These are phyloP conservation scores for Loris lydekkerianus DNA, from an alignment of 2,797 vertebrate species.

Conservation along the genomic window DNA sequence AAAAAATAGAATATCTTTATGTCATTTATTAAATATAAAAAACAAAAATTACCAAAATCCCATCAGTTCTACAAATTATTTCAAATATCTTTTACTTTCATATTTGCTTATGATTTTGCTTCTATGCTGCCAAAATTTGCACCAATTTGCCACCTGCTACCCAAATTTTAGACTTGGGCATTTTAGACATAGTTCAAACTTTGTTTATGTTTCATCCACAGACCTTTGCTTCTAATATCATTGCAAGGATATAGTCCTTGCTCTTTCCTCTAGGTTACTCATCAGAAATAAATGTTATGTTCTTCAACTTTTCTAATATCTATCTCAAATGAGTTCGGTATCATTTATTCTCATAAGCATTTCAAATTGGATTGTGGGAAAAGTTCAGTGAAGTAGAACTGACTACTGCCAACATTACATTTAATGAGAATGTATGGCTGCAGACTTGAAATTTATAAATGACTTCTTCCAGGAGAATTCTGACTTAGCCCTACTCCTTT, in stretches of 20 bases:
- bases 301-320: slow-evolving; percentile 62
- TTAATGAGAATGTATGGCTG: slow-evolving; percentile 71
- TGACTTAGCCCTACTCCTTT: neutral
- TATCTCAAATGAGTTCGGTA: slow-evolving; percentile 57
- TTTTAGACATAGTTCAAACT: slow-evolving; percentile 36
- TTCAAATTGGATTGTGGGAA: slow-evolving; percentile 70
- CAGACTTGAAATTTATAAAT: neutral
- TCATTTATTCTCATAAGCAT: slow-evolving; percentile 77
- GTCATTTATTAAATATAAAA: slow-evolving; percentile 38
- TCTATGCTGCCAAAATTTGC: neutral
- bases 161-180: neutral
- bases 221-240: slow-evolving; percentile 40
- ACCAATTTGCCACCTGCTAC: neutral
- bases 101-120: neutral
- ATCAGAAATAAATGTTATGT: slow-evolving; percentile 68
- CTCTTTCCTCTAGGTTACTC: slow-evolving; percentile 37
- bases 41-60: neutral
- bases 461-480: slow-evolving; percentile 14
- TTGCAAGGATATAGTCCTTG: slow-evolving; percentile 69
- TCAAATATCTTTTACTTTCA: neutral
- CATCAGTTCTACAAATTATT: neutral
- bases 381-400: slow-evolving; percentile 75
- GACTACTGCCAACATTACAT: slow-evolving; percentile 58
- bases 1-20: neutral
- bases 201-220: neutral